Evolutionary conservation across 2,888 invertebrate genomes (phyloP), one percentile per base, ranked within the genome.

Genomic region (Gymnosoma rotundatum): DNA sequence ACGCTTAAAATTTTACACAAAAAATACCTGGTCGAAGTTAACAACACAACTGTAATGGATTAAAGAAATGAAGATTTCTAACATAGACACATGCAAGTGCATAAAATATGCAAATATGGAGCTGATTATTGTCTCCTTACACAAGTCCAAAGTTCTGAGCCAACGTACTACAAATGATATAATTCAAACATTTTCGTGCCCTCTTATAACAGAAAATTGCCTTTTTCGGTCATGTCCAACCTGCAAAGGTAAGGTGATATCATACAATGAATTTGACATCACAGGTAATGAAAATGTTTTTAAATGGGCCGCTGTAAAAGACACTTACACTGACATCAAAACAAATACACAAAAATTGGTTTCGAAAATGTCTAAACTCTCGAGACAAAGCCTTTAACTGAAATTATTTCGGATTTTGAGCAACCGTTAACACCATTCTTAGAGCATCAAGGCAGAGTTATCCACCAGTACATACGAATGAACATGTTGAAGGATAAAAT

Each of bases 221-320:
- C 61, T 61, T 61, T 61, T 61, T 42, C 61, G 61, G 61, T 61
- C 61, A 61, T 61, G 61, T 36, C 61, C 61, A 61, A 61, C 61
- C 61, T 61, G 61, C 61, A 36, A 36, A 36, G 36, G 36, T 36
- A 36, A 36, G 36, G 36, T 36, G 36, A 36, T 36, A 36, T 36
- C 45, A 48, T 48, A 48, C 45, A 54, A 54, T 54, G 36, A 36
- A 36, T 36, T 36, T 36, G n/a, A n/a, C n/a, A n/a, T n/a, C n/a
- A n/a, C n/a, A n/a, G n/a, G n/a, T n/a, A n/a, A n/a, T n/a, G n/a
- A 7, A 36, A 7, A 36, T 36, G 36, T 36, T 36, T 36, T 36
- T 36, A 36, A 36, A 36, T 36, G 36, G 36, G 36, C 36, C 36
- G 36, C 36, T 36, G 36, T 36, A 36, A 36, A 42, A 42, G 42